Percentiles rank a stretch among this genome's conserved stretches.
Evolutionary conservation across 2,113 vertebrate species (phyloP).

Genomic region (Mastomys coucha): DNA sequence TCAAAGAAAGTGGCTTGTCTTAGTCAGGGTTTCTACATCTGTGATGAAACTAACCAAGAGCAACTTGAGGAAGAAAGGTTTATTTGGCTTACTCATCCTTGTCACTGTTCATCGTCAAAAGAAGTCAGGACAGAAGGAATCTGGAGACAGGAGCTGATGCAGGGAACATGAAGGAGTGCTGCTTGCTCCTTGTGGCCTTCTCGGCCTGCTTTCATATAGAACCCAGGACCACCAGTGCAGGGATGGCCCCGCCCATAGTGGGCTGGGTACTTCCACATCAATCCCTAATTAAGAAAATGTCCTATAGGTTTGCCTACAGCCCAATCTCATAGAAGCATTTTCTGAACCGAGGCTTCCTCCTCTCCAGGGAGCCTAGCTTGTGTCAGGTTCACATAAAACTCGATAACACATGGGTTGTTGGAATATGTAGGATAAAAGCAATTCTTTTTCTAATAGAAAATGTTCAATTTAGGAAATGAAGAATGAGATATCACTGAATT

Average conservation of each 20-base stretch:
- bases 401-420: background rate
- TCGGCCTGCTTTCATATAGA: background rate
- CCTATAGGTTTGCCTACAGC: background rate
- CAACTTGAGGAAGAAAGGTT: background rate
- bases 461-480: conserved; percentile 18
- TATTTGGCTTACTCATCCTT: background rate
- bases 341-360: background rate
- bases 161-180: background rate
- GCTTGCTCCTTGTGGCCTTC: background rate
- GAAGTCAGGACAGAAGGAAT: background rate
- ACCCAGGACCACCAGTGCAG: background rate
- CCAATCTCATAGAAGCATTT: background rate
- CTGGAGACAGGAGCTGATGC: background rate
- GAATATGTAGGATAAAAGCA: background rate
- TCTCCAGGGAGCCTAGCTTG: background rate
- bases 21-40: background rate
- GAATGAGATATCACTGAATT: conserved; percentile 22
- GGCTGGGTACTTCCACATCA: too few relatives aligned
- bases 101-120: background rate
- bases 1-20: background rate
- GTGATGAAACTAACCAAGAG: background rate
- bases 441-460: conserved; percentile 45
- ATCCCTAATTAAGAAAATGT: background rate
- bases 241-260: background rate
- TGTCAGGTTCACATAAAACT: background rate